phyloP scores from a whole-genome alignment of 2,797 vertebrate genomes.

The Amblyopsis hoosieri region DNA sequence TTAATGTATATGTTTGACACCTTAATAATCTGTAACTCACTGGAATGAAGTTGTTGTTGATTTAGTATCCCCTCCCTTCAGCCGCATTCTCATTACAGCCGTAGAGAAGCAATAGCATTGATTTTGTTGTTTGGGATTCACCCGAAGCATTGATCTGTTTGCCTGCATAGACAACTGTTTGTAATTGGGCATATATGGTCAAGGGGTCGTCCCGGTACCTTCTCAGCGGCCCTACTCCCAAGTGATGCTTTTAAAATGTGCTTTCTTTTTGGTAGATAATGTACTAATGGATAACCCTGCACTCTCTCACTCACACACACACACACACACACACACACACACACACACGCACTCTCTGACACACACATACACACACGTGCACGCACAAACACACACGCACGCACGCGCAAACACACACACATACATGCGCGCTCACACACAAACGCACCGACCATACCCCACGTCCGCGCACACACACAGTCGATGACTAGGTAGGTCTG shows the following conservation, averaged over 20 bases:
- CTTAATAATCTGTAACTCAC: slow-evolving; percentile 11
- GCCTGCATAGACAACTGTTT: slow-evolving; percentile 45
- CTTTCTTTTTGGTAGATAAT: slow-evolving; percentile 28
- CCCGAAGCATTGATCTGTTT: slow-evolving; percentile 53
- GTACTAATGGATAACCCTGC: slow-evolving; percentile 37
- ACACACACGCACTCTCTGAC: background rate
- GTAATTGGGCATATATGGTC: slow-evolving; percentile 63
- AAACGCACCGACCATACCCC: slow-evolving; percentile 7
- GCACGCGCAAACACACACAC: slow-evolving; percentile 19
- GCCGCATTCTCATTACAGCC: slow-evolving; percentile 45
- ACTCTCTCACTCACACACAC: background rate
- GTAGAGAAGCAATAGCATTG: slow-evolving; percentile 55
- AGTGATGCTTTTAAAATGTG: slow-evolving; percentile 18
- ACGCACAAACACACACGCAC: slow-evolving; percentile 14
- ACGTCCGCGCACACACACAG: slow-evolving; percentile 14
- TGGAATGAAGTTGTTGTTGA: slow-evolving; percentile 28
- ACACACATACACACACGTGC: slow-evolving; percentile 11
- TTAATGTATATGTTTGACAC: slow-evolving; percentile 25
- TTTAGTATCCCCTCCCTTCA: slow-evolving; percentile 34
- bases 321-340: slow-evolving; percentile 18
- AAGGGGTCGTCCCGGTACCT: slow-evolving; percentile 20
- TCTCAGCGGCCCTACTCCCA: slow-evolving; percentile 26
- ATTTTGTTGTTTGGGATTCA: slow-evolving; percentile 57
- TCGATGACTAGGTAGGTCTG: slow-evolving; percentile 39
- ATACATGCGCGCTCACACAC: slow-evolving; percentile 31